Evolutionary conservation across 2,797 vertebrate species (phyloP).

Genomic region (Vultur gryphus): DNA sequence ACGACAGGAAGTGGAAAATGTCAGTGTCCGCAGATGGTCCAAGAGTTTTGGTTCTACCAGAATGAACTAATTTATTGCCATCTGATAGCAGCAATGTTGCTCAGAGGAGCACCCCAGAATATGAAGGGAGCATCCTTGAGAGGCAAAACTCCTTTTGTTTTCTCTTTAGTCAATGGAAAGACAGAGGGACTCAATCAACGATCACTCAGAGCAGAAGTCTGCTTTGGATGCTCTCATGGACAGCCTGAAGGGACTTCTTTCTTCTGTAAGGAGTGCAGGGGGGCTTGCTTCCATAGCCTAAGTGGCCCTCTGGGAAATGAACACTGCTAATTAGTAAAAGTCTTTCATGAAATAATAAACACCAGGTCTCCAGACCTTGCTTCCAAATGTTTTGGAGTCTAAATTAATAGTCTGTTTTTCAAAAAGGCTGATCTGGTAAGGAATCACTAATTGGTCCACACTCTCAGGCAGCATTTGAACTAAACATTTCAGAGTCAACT

Average conservation of each 20-base stretch:
- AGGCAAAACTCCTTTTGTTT: not conserved
- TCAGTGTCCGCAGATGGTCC: not conserved
- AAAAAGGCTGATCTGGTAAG: not conserved
- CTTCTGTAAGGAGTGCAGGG: not conserved
- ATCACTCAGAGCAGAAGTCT: not conserved
- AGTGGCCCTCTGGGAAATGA: not conserved
- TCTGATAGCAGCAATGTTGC: not conserved
- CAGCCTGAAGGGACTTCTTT: not conserved
- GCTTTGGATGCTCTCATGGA: not conserved
- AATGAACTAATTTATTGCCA: not conserved
- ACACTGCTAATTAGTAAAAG: not conserved
- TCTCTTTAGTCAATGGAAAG: not conserved
- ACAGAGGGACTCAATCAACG: rapidly evolving
- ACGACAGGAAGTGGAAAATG: not conserved
- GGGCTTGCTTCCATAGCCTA: not conserved
- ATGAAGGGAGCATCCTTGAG: not conserved
- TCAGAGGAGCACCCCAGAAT: not conserved
- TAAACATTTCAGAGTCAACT: not conserved
- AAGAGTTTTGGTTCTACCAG: not conserved
- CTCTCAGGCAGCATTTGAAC: not conserved
- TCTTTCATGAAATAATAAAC: not conserved
- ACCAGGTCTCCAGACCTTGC: not conserved
- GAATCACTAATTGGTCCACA: not conserved
- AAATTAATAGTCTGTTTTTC: not conserved
- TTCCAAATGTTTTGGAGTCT: not conserved